A percentile compares a stretch with the other conserved stretches of the same genome.
phyloP scores from a whole-genome alignment of 2,797 vertebrate genomes.

The Gila robusta region DNA sequence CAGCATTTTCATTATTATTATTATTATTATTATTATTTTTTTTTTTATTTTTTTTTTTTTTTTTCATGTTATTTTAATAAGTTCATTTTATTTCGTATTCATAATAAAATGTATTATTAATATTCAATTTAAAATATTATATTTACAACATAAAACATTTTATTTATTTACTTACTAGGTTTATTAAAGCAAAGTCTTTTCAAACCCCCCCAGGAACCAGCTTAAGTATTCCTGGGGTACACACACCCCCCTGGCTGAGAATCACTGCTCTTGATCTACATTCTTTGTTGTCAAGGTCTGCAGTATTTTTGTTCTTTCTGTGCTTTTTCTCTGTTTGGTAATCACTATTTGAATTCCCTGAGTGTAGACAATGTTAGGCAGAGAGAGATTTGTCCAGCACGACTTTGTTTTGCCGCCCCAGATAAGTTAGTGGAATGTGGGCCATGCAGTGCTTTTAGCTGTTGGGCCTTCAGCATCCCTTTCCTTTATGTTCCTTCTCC shows the following conservation, averaged over 20 bases:
- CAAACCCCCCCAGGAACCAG: neutral
- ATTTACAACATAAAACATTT: neutral
- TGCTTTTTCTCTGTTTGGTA: conserved; percentile 34
- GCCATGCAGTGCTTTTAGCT: conserved; percentile 56
- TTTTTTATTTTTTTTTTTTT: neutral
- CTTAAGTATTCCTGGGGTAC: neutral
- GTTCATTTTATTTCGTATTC: neutral
- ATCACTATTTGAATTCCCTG: conserved; percentile 26
- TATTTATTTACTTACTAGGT: neutral
- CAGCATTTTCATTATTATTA: no score
- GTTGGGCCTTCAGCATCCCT: conserved; percentile 20
- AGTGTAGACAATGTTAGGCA: conserved; percentile 61
- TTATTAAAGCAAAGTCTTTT: neutral
- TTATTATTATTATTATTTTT: no score
- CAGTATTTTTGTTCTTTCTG: conserved; percentile 28
- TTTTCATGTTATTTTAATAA: neutral
- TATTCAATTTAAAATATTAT: neutral
- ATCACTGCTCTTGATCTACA: neutral
- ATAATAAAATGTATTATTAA: neutral
- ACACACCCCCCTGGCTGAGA: neutral
- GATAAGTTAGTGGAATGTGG: conserved; percentile 72
- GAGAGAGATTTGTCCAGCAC: conserved; percentile 19
- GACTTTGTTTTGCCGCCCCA: conserved; percentile 66
- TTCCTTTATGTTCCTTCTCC: conserved; percentile 12
- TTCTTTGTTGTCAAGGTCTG: neutral